Base-by-base conservation (phyloP, 2,888 invertebrate species). In the Tenthredo scrophulariae region DNA sequence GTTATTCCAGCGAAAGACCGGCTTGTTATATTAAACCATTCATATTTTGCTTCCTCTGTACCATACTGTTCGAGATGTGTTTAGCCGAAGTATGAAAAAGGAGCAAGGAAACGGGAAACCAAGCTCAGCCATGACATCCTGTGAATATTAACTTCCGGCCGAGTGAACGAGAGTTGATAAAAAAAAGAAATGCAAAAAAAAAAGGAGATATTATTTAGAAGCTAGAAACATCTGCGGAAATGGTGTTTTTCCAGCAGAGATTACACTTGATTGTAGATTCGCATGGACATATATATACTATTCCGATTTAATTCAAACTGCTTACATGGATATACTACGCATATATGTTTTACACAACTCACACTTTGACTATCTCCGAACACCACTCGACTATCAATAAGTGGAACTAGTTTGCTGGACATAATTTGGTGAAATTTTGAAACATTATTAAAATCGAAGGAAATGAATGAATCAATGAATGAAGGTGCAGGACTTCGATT, bases 101-200 rank as follows among this genome's bases (percentile, higher is more conserved):
- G 70, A 70, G 9, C 9, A 29, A 70, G 70, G 70, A 70, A 70
- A 37, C n/a, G 37, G 37, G 33, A 70, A 70, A 40, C 70, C 37
- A 33, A 18, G 37, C 70, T 70, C 70, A 22, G 22, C 62, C 62
- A 62, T 33, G 5, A 37, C 40, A 70, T 70, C 70, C 70, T 70
- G 70, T 70, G 2, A 70, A 70, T 70, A 26, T 70, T 37, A 6
- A n/a, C 37, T 70, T 70, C 70, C 70, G 33, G 18, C 18, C 15
- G 70, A 37, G n/a, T 33, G 15, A 37, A 33, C 18, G 26, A 70
- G 37, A 33, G n/a, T 37, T 70, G 37, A 70, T 70, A 15, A n/a
- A 2, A 70, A 33, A 54, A 54, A 54, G 18, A n/a, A 54, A 2
- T 22, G 13, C 26, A 13, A 26, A 62, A 4, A 26, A 62, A 62